These are phyloP conservation scores for Psettodes erumei DNA, from an alignment of 2,113 vertebrate genomes.

Conservation along the genomic window DNA sequence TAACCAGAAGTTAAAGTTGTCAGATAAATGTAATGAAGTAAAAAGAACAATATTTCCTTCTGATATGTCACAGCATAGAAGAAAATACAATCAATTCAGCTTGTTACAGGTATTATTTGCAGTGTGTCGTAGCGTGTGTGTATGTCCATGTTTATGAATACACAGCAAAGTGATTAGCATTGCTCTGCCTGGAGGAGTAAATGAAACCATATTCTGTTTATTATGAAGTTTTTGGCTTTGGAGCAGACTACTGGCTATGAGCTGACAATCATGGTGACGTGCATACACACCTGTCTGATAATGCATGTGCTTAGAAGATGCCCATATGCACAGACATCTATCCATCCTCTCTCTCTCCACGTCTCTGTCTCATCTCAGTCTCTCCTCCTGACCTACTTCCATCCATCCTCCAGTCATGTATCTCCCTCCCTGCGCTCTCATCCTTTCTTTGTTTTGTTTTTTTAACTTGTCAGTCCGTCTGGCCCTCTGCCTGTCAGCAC, in stretches of 20 bases:
- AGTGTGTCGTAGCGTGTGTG: constrained; percentile 4
- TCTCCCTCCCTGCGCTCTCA: constrained; percentile 27
- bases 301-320: neutral
- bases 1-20: too few relatives aligned
- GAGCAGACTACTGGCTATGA: constrained; percentile 56
- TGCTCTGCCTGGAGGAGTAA: constrained; percentile 59
- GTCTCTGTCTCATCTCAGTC: constrained; percentile 39
- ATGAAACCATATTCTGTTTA: constrained; percentile 70
- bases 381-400: constrained; percentile 76
- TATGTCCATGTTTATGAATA: constrained; percentile 32
- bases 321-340: constrained; percentile 11
- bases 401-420: constrained; percentile 61
- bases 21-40: too few relatives aligned
- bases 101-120: constrained; percentile 18
- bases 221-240: constrained; percentile 66
- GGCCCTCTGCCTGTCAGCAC: constrained; percentile 33
- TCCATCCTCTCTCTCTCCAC: constrained; percentile 36
- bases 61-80: too few relatives aligned
- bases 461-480: constrained; percentile 51
- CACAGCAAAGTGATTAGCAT: constrained; percentile 43
- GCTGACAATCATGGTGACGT: constrained; percentile 67
- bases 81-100: too few relatives aligned
- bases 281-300: neutral
- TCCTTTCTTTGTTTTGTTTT: constrained; percentile 34
- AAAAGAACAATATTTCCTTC: too few relatives aligned